Evolutionary conservation across 2,888 invertebrate genomes (phyloP), one percentile per base, ranked within the genome.

Genomic region (Microctonus aethiopoides): DNA sequence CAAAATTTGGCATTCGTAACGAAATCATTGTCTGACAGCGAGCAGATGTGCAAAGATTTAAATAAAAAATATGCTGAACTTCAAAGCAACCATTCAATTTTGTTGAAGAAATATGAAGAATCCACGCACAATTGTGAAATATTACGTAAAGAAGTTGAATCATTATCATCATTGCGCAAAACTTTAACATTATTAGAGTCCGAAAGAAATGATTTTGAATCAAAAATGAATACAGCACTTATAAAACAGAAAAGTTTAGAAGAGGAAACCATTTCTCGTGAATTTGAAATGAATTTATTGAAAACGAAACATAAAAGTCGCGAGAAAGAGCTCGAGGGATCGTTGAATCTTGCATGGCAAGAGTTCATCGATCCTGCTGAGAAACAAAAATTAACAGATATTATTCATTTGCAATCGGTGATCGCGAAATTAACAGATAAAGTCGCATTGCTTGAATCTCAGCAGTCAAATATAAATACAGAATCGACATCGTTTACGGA

Each of bases 281-380:
- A 91, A 79, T 89, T 89, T 65, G 88, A 88, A 78, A 89, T 88
- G 75, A 88, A 90, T 71, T 88, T 87, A 22, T 83, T 89, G 6
- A 87, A 88, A 80, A 85, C 83, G 6, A 90, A 89, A 77, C 84
- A 88, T 6, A 89, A 88, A 78, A 84, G 80, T 1, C 87, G 91
- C 64, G 91, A 91, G 83, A 84, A 86, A 34, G 91, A 91, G 83
- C 84, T 70, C 26, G 79, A 68, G 64, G 70, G 20, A 39, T 76
- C 64, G 24, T 72, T 71, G 39, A 68, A 70, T 36, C 24, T 54
- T 16, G 73, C 62, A 59, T 62, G 68, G 70, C 20, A 29, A 51
- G 65, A 70, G 32, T 52, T 46, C 10, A 60, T 32, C 11, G 41
- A 41, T 61, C 34, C 46, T 16, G 20, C 26, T 46, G 66, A 72